phyloP scores from a whole-genome alignment of 1,140 invertebrate genomes.

The Drosophila carrolli region DNA sequence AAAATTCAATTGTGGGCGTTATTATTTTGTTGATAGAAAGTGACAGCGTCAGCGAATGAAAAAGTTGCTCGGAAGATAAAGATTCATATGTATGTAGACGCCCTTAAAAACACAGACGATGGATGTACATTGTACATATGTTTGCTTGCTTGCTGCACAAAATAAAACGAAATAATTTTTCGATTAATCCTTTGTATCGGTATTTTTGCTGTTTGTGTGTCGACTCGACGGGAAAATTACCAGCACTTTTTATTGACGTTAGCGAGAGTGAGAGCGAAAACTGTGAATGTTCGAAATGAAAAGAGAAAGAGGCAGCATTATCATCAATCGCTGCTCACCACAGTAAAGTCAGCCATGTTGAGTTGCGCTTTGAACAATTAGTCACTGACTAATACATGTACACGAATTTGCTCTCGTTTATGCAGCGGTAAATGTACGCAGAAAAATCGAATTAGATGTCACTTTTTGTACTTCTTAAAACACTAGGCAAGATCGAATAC shows the following conservation, averaged over 20 bases:
- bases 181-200: slow-evolving; percentile 14
- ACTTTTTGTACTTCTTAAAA: slow-evolving; percentile 6
- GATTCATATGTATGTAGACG: slow-evolving; percentile 9
- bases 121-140: slow-evolving; percentile 2
- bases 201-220: slow-evolving; percentile 11
- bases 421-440: slow-evolving; percentile 3
- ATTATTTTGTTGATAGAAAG: slow-evolving; percentile 33
- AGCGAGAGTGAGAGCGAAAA: slow-evolving; percentile 8
- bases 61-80: slow-evolving; percentile 23
- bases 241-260: slow-evolving; percentile 22
- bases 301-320: slow-evolving; percentile 43
- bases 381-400: slow-evolving; percentile 46
- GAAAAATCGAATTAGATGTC: slow-evolving; percentile 8
- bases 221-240: slow-evolving; percentile 15
- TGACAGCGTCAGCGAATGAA: slow-evolving; percentile 34
- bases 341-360: slow-evolving; percentile 76
- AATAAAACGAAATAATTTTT: slow-evolving; percentile 10
- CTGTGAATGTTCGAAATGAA: slow-evolving; percentile 17
- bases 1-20: slow-evolving; percentile 9
- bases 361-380: slow-evolving; percentile 76
- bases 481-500: slow-evolving; percentile 1
- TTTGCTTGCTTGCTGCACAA: neutral
- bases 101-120: slow-evolving; percentile 18
- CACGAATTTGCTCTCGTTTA: slow-evolving; percentile 50
- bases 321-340: slow-evolving; percentile 54